Conservation (phyloP, 2,113 vertebrate genomes). For the Pelodiscus sinensis region DNA sequence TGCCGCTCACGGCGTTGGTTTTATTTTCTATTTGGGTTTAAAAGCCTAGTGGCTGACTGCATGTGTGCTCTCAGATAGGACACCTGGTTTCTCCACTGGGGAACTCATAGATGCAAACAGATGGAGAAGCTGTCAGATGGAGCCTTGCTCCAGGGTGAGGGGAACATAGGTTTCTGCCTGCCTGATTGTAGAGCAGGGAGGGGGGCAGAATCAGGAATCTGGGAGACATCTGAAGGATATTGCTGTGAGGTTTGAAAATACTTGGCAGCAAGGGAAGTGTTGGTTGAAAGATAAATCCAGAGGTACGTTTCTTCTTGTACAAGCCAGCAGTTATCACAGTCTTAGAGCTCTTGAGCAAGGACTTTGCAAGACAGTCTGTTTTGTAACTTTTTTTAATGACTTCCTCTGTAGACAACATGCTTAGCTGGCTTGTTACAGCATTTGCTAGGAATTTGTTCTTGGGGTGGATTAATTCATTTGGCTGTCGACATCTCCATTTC, state of each 20-base stretch:
- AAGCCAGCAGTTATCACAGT: not conserved
- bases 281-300: constrained; percentile 9
- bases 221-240: not conserved
- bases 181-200: not conserved
- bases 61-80: fast-evolving
- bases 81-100: not conserved
- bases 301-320: constrained; percentile 8
- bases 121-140: constrained; percentile 5
- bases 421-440: constrained; percentile 49
- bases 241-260: not conserved
- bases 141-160: not conserved
- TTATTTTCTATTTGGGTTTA: not conserved
- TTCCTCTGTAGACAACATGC: constrained; percentile 30
- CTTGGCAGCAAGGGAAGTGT: not conserved
- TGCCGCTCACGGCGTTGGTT: not conserved
- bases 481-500: constrained; percentile 12
- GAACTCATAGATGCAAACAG: not conserved
- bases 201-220: not conserved
- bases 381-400: constrained; percentile 8
- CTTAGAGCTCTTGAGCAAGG: constrained; percentile 8
- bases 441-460: constrained; percentile 53
- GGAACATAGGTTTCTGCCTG: not conserved
- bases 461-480: constrained; percentile 15
- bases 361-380: constrained; percentile 42
- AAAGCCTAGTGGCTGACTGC: fast-evolving